These are phyloP conservation scores for Cantharis rufa DNA, from an alignment of 2,888 invertebrate species.

Conservation along the genomic window DNA sequence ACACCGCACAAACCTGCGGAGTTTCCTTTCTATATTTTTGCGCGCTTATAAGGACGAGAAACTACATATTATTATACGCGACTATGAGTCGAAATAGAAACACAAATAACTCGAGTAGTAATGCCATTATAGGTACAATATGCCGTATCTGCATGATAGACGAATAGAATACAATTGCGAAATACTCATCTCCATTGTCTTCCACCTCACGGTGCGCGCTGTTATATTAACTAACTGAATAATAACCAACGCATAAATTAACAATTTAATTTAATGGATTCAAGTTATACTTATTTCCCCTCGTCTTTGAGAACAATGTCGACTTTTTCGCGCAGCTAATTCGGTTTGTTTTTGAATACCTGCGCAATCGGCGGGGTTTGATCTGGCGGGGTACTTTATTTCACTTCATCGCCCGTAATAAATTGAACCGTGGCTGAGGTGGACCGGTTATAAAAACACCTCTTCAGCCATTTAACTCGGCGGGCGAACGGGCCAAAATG, in stretches of 20 bases:
- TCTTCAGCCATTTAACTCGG: slow-evolving; percentile 53
- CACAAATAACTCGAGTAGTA: not conserved
- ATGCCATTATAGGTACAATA: too few species aligned
- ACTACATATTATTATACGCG: slow-evolving; percentile 15
- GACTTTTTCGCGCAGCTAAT: slow-evolving; percentile 38
- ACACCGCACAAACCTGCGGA: slow-evolving; percentile 38
- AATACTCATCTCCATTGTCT: slow-evolving; percentile 25
- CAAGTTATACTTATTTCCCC: slow-evolving; percentile 35
- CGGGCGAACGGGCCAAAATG: slow-evolving; percentile 53
- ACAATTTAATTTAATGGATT: slow-evolving; percentile 40
- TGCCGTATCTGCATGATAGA: not conserved
- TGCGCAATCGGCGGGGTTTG: slow-evolving; percentile 48
- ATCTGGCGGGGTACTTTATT: slow-evolving; percentile 48
- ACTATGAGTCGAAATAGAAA: not conserved
- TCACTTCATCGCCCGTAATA: slow-evolving; percentile 49
- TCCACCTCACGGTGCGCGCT: slow-evolving; percentile 29
- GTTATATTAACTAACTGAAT: slow-evolving; percentile 41
- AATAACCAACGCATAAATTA: slow-evolving; percentile 40
- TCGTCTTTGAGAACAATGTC: slow-evolving; percentile 31
- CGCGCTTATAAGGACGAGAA: slow-evolving; percentile 14
- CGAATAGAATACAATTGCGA: slow-evolving; percentile 16
- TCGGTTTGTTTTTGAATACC: slow-evolving; percentile 44
- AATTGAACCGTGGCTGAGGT: slow-evolving; percentile 48
- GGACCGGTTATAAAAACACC: slow-evolving; percentile 53
- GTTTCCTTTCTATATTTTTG: slow-evolving; percentile 31